Evolutionary conservation across 1,140 invertebrate genomes (phyloP), one percentile per base, ranked within the genome.

Genomic region (Neotoxoptera formosana): DNA sequence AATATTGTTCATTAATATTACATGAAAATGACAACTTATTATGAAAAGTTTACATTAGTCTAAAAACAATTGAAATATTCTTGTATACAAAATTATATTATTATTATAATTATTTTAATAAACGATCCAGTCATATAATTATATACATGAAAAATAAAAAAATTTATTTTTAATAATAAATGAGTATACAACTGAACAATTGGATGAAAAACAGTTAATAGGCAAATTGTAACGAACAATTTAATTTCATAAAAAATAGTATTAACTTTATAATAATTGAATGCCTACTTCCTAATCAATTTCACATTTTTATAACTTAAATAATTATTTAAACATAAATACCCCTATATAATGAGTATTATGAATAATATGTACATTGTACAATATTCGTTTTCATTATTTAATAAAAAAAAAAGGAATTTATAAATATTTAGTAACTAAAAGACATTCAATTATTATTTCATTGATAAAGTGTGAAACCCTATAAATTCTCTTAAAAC

Each of bases 1-100:
- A 89, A 36, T 89, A 53, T 36, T 53, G 34, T 53, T 89, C 48
- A 53, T 89, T 51, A 51, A 53, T 53, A 53, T 89, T 89, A 53
- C 48, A 36, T 53, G n/a, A 1, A 51, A 89, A 89, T 89, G 48
- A 53, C 87, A 53, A 89, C n/a, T 89, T 89, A 34, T 53, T 53
- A 89, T 51, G 86, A 51, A 53, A 89, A 89, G 45, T 89, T 48
- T 36, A 53, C 87, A 89, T 53, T 34, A 88, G 47, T 53, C 87
- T 20, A 89, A 89, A 89, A 89, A 89, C 47, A 20, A 30, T 87
- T 87, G 84, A 51, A 36, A 89, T 21, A 53, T 34, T 89, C 51
- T 36, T 53, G 7, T 53, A 3, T 14, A 88, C 7, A 88, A 88
- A 88, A 88, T 88, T 34, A 51, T 34, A n/a, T 48, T 88, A 51